phyloP scores from a whole-genome alignment of 2,113 vertebrate species.

The Clarias magur region DNA sequence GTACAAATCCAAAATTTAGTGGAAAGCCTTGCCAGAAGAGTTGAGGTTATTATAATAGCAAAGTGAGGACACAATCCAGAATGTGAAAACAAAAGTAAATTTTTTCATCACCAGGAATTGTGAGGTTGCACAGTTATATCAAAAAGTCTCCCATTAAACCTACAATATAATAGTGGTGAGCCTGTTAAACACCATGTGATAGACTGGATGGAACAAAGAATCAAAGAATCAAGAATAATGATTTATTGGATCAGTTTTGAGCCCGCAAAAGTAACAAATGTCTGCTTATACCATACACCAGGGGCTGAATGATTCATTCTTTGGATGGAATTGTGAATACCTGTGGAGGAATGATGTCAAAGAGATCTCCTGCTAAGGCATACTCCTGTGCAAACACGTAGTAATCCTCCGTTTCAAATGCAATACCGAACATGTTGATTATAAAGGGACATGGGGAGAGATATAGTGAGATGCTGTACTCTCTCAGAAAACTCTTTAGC shows the following conservation, averaged over 20 bases:
- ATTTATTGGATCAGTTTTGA: neutral
- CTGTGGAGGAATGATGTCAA: conserved; percentile 86
- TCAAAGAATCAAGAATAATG: neutral
- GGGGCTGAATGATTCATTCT: neutral
- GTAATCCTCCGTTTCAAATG: conserved; percentile 81
- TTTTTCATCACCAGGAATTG: neutral
- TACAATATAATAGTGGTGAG: neutral
- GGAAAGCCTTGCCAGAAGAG: neutral
- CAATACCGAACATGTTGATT: conserved; percentile 83
- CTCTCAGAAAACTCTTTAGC: conserved; percentile 80
- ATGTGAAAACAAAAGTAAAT: neutral
- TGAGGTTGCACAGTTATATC: neutral
- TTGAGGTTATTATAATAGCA: neutral
- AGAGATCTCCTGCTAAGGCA: conserved; percentile 80
- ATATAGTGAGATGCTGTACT: conserved; percentile 83
- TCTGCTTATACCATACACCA: neutral
- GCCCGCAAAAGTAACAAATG: neutral
- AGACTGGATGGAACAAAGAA: neutral
- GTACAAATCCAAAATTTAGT: neutral
- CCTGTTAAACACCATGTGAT: neutral
- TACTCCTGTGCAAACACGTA: conserved; percentile 84
- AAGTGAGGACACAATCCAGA: neutral
- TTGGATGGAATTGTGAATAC: conserved; percentile 53
- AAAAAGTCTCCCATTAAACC: neutral
- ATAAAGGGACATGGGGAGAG: conserved; percentile 81